Conservation (phyloP, 30 jellyfish, hydroid and myxozoan species). For the Aurelia aurita region DNA sequence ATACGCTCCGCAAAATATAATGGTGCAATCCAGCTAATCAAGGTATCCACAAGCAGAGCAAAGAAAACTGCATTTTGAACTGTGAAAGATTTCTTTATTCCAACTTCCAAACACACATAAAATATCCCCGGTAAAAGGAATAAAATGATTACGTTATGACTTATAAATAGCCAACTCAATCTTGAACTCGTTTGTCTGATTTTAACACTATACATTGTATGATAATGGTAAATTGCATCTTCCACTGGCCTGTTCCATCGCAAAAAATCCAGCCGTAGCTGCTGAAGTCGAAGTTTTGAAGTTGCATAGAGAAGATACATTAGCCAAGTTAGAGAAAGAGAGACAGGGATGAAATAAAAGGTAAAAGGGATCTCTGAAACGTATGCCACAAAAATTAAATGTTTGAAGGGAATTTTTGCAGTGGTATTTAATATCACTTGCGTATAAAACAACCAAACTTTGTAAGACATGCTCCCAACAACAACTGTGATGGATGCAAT, state of each 20-base stretch:
- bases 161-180: neutral
- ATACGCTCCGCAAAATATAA: constrained; percentile 46
- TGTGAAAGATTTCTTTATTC: neutral
- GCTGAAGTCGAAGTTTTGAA: constrained; percentile 5
- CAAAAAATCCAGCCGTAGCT: constrained; percentile 1
- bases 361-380: neutral
- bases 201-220: neutral
- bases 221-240: constrained; percentile 24
- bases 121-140: constrained; percentile 21
- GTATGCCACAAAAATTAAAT: too few relatives aligned
- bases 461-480: neutral
- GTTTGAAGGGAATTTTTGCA: neutral
- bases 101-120: constrained; percentile 9
- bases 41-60: neutral
- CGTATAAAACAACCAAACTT: neutral
- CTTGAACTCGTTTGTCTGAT: neutral
- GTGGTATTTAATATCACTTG: neutral
- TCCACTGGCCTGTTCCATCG: constrained; percentile 28
- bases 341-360: neutral
- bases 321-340: constrained; percentile 27
- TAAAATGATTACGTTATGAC: constrained; percentile 19
- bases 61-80: neutral
- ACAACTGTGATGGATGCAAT: neutral
- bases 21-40: constrained; percentile 39
- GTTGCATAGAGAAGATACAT: constrained; percentile 26